Evolutionary conservation across 2,797 vertebrate species (phyloP), one percentile per base, ranked within the genome.

Genomic region (Loris lydekkerianus): DNA sequence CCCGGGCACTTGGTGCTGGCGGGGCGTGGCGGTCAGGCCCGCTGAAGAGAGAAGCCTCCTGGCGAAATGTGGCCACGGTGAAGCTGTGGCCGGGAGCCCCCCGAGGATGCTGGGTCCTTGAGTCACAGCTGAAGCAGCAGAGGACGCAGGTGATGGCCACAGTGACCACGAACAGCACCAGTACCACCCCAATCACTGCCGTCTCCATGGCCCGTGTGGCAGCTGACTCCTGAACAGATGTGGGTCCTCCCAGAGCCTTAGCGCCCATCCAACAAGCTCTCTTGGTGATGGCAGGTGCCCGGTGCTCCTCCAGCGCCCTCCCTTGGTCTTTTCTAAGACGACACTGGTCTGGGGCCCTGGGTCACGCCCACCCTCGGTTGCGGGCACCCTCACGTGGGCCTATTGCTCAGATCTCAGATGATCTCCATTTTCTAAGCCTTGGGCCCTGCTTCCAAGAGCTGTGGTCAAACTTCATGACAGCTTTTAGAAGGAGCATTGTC

Each of bases 91-190:
- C 69, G 7, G 89, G 93, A 5, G 17, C 76, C 18, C 76, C 53
- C 49, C 93, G 95, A 58, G 89, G 84, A 58, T 96, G 94, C 69
- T 49, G 91, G 72, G 60, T 76, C 49, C 73, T 82, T 0, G 94
- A 85, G 63, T 96, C 96, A 72, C 83, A 97, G 92, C 97, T 98
- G 81, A 97, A 97, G 95, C 92, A 97, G 86, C 97, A 97, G 58
- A 98, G 96, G 81, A 97, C 1, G 2, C 97, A 98, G 20, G 94
- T 84, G 85, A 97, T 93, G 84, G 77, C 93, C 90, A 97, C 77
- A 0, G 97, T 97, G 80, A 96, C 78, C 63, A 76, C n/a, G 0
- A 97, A 77, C 27, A 98, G 61, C 46, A 97, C 95, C 0, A 14
- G 91, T 77, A 97, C 97, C 63, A 96, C 23, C 1, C 96, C 97